Percentiles rank a stretch among this genome's conserved stretches.
These are phyloP conservation scores for Perca flavescens DNA, from an alignment of 2,113 vertebrate genomes.

Conservation along the genomic window DNA sequence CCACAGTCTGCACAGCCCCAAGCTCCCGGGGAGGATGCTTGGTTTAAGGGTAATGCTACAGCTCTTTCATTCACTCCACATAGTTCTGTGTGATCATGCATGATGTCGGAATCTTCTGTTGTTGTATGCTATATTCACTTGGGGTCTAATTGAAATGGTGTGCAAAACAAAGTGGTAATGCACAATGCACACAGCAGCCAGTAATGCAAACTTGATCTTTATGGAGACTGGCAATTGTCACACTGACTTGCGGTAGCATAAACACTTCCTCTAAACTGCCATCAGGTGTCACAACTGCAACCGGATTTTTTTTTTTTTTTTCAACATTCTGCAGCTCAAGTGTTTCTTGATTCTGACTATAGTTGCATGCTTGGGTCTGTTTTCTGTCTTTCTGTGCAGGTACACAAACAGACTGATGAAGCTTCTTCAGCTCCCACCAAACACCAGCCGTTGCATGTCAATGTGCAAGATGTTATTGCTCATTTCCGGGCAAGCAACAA, in stretches of 20 bases:
- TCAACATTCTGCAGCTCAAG: not conserved
- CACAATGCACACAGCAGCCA: not conserved
- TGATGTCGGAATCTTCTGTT: not conserved
- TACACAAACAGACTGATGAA: constrained; percentile 36
- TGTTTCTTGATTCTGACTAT: not conserved
- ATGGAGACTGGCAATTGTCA: constrained; percentile 53
- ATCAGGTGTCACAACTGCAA: constrained; percentile 43
- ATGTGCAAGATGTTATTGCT: constrained; percentile 79
- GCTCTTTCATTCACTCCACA: not conserved
- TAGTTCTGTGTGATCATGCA: not conserved
- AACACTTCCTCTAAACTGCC: constrained; percentile 71
- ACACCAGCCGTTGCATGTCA: constrained; percentile 72
- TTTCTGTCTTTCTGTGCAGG: constrained; percentile 62
- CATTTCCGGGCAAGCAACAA: constrained; percentile 56
- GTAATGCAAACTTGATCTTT: constrained; percentile 40
- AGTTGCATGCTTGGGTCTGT: not conserved
- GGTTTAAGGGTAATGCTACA: constrained; percentile 83
- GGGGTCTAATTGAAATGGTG: not conserved
- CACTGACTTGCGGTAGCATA: constrained; percentile 40
- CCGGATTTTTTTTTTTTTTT: not conserved
- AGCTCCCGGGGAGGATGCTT: constrained; percentile 62
- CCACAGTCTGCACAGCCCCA: constrained; percentile 76
- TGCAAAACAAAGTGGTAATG: not conserved
- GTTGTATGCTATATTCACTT: not conserved
- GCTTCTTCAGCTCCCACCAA: constrained; percentile 45